Conservation (phyloP, 2,888 invertebrate species). For the Mesoligia furuncula region DNA sequence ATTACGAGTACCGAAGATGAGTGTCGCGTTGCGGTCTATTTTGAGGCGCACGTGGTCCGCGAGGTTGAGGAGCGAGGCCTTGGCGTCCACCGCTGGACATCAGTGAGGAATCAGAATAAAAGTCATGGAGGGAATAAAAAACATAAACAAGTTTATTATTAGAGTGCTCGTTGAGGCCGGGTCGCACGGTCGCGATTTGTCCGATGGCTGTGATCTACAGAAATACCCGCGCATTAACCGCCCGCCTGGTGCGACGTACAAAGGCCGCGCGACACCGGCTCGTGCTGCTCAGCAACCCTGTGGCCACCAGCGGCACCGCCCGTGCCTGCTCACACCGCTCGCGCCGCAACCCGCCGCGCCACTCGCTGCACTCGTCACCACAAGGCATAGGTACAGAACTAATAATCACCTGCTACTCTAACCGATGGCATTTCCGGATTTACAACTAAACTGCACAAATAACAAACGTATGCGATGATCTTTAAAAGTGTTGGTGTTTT, state of each 20-base stretch:
- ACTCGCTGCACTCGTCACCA: slow-evolving; percentile 51
- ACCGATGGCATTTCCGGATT: slow-evolving; percentile 45
- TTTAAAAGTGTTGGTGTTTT: slow-evolving; percentile 58
- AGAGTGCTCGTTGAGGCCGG: slow-evolving; percentile 89
- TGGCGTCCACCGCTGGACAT: slow-evolving; percentile 67
- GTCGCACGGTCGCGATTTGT: slow-evolving; percentile 90
- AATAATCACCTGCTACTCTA: slow-evolving; percentile 56
- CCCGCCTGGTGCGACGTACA: slow-evolving; percentile 78
- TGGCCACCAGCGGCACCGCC: slow-evolving; percentile 70
- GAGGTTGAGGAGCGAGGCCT: slow-evolving; percentile 80
- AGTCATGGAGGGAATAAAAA: slow-evolving; percentile 86
- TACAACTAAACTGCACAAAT: slow-evolving; percentile 54
- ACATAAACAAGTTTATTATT: slow-evolving; percentile 90
- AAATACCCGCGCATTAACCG: slow-evolving; percentile 88
- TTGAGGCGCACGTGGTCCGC: slow-evolving; percentile 87
- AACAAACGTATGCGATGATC: slow-evolving; percentile 45
- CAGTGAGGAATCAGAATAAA: slow-evolving; percentile 79
- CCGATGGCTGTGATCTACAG: slow-evolving; percentile 89
- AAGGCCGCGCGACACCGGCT: slow-evolving; percentile 80
- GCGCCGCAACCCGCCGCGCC: slow-evolving; percentile 46
- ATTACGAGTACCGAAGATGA: slow-evolving; percentile 71
- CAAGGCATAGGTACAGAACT: slow-evolving; percentile 66
- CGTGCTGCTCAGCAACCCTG: slow-evolving; percentile 76
- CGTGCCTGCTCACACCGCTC: slow-evolving; percentile 51
- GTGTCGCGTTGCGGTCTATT: slow-evolving; percentile 81